Evolutionary conservation across 64 coral and sea anemone species (phyloP).

Genomic region (Dendrophyllia cribrosa): DNA sequence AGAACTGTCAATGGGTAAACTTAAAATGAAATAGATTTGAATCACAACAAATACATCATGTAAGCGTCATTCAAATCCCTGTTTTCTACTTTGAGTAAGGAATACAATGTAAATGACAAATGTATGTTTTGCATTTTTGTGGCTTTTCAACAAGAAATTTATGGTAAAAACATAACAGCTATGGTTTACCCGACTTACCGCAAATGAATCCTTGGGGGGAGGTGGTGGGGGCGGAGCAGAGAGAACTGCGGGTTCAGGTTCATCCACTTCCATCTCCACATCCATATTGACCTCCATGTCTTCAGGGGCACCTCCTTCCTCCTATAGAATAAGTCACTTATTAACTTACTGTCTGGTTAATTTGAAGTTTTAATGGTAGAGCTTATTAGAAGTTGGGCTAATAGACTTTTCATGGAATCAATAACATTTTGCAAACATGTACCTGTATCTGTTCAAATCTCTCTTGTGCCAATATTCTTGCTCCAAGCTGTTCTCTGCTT

Average conservation of each 20-base stretch:
- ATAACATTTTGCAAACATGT: no score
- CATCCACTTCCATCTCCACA: slow-evolving; percentile 98
- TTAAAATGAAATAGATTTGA: no score
- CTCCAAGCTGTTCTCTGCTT: slow-evolving; percentile 94
- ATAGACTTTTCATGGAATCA: no score
- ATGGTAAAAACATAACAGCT: no score
- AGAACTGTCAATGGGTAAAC: neutral
- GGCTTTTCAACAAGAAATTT: no score
- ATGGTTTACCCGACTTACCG: neutral
- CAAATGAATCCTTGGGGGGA: slow-evolving; percentile 13
- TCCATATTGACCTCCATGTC: slow-evolving; percentile 98
- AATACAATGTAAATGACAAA: no score
- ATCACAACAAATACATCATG: neutral
- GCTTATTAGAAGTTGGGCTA: no score
- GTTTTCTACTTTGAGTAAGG: no score
- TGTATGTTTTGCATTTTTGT: no score
- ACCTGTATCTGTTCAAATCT: slow-evolving; percentile 85
- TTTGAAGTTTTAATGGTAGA: no score
- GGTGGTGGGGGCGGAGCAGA: slow-evolving; percentile 32
- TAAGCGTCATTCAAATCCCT: no score
- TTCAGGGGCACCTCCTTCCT: slow-evolving; percentile 72
- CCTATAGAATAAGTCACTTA: neutral
- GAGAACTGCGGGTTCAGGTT: slow-evolving; percentile 72
- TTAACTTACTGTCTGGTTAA: no score
- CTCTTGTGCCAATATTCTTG: slow-evolving; percentile 94